Conservation (phyloP, 1,140 invertebrate genomes). For the Macrobrachium rosenbergii region DNA sequence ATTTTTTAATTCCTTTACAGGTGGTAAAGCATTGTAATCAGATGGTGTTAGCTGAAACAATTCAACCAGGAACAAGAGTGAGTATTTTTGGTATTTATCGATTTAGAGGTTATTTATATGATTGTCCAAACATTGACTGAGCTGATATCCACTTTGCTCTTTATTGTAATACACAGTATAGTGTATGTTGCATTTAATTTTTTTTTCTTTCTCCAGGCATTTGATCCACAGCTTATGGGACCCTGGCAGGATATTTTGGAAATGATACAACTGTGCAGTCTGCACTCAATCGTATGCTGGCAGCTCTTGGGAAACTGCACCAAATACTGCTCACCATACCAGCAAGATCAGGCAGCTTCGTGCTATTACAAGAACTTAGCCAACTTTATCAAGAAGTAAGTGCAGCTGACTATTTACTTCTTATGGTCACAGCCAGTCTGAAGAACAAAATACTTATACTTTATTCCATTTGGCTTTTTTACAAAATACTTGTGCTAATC, state of each 20-base stretch:
- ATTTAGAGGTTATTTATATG: neutral
- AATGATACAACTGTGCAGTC: constrained; percentile 51
- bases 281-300: constrained; percentile 53
- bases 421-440: neutral
- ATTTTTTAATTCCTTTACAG: constrained; percentile 14
- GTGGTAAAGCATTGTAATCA: constrained; percentile 60
- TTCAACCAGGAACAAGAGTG: constrained; percentile 62
- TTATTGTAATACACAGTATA: neutral
- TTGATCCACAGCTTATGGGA: constrained; percentile 60
- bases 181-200: neutral
- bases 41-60: constrained; percentile 52
- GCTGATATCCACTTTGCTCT: neutral
- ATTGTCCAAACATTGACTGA: neutral
- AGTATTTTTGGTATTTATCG: neutral
- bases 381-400: constrained; percentile 57
- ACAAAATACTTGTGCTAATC: too few relatives aligned
- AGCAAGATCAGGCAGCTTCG: constrained; percentile 56
- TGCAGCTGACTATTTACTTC: neutral
- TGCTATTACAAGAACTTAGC: constrained; percentile 59
- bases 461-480: neutral
- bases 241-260: constrained; percentile 45
- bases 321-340: constrained; percentile 60
- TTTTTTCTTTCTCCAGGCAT: constrained; percentile 40
- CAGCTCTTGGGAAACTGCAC: constrained; percentile 53
- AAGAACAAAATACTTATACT: neutral